Percentiles rank a stretch among this genome's conserved stretches.
Conservation (phyloP, 2,113 vertebrate genomes). For the Leptobrachium leishanense region DNA sequence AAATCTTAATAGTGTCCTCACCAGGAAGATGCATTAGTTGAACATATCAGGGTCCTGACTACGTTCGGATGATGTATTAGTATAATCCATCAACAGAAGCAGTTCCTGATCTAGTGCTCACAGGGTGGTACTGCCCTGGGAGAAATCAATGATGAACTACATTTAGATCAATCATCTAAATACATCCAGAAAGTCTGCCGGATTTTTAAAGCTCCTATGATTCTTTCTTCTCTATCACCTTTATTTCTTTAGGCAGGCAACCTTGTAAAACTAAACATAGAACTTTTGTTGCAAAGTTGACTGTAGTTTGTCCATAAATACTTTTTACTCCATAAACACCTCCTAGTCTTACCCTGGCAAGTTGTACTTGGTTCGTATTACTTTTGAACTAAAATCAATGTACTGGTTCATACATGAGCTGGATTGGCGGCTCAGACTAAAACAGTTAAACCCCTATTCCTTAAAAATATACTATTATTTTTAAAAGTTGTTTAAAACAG, state of each 20-base stretch:
- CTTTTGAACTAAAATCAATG: too few species aligned
- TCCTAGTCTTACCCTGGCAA: too few species aligned
- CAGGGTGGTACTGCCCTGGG: conserved; percentile 44
- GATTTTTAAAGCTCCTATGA: conserved; percentile 20
- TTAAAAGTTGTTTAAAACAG: too few species aligned
- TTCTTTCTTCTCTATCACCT: conserved; percentile 23
- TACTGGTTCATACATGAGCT: too few species aligned
- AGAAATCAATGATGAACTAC: conserved; percentile 48
- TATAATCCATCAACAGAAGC: conserved; percentile 44
- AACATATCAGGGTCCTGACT: conserved; percentile 46
- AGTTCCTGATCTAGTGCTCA: conserved; percentile 42
- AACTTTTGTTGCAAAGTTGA: conserved; percentile 7
- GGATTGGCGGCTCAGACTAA: too few species aligned
- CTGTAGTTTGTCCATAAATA: background rate
- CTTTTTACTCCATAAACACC: too few species aligned
- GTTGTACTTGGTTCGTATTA: too few species aligned
- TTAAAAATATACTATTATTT: too few species aligned
- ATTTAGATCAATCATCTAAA: conserved; percentile 47
- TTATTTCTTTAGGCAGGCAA: conserved; percentile 25
- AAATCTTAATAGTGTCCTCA: conserved; percentile 39
- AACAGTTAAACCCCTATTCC: too few species aligned
- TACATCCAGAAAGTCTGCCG: conserved; percentile 14
- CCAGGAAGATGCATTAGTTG: conserved; percentile 45
- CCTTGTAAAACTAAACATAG: background rate
- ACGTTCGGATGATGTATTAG: conserved; percentile 42